Conservation (phyloP, 2,888 invertebrate species). For the Allolobophora icterica region DNA sequence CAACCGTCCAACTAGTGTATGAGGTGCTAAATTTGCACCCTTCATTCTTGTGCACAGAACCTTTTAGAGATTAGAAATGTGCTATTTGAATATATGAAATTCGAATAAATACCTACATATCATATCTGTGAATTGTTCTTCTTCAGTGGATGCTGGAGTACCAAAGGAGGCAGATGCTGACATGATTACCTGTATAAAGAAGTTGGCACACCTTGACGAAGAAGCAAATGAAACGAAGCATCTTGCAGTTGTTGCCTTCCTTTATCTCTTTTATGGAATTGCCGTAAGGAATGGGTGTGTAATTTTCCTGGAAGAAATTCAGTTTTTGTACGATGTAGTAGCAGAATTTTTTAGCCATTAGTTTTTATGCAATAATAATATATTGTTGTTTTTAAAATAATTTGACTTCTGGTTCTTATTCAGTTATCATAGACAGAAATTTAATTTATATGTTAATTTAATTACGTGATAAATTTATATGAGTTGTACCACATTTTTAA, state of each 20-base stretch:
- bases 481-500: too few species aligned
- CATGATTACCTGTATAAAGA: conserved; percentile 26
- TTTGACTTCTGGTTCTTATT: too few species aligned
- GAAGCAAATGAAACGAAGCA: conserved; percentile 56
- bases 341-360: background rate
- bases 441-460: too few species aligned
- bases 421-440: too few species aligned
- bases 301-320: conserved; percentile 38
- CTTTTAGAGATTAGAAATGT: background rate
- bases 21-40: background rate
- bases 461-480: too few species aligned
- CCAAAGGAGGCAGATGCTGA: background rate
- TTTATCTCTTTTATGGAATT: conserved; percentile 65
- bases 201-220: conserved; percentile 36
- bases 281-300: conserved; percentile 59
- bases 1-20: background rate
- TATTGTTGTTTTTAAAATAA: too few species aligned
- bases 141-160: background rate
- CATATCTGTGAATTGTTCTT: background rate
- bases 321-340: background rate
- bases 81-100: background rate
- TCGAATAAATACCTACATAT: background rate
- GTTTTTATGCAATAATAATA: background rate
- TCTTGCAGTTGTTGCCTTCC: conserved; percentile 65
- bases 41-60: background rate